phyloP scores from a whole-genome alignment of 2,888 invertebrate genomes.

The Diarsia dahlii region DNA sequence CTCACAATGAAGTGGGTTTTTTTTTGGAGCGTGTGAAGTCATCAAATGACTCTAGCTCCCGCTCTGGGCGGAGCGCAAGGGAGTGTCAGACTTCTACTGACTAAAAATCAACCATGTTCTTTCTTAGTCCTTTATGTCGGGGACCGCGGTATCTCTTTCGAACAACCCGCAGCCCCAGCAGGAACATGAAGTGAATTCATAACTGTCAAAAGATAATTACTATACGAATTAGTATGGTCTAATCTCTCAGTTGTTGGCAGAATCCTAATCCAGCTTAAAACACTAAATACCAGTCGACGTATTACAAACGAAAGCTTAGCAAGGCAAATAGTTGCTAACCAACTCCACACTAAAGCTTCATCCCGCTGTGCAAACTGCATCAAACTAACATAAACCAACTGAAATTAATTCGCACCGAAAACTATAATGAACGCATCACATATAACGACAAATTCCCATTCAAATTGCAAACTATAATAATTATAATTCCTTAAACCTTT shows the following conservation, averaged over 20 bases:
- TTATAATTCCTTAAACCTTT: slow-evolving; percentile 51
- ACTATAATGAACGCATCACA: slow-evolving; percentile 36
- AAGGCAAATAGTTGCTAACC: slow-evolving; percentile 11
- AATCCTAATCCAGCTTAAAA: background rate
- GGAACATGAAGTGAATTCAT: background rate
- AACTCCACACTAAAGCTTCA: slow-evolving; percentile 10
- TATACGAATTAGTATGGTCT: background rate
- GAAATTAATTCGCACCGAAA: slow-evolving; percentile 31
- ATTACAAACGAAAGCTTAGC: background rate
- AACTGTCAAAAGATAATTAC: background rate
- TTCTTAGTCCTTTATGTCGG: no score
- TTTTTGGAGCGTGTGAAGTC: no score
- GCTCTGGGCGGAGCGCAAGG: no score
- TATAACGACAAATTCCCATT: slow-evolving; percentile 40
- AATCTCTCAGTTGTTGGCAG: background rate
- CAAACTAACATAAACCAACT: slow-evolving; percentile 22
- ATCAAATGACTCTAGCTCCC: no score
- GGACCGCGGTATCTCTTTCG: no score
- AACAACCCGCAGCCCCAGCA: no score
- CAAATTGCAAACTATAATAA: slow-evolving; percentile 56
- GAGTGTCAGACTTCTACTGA: no score
- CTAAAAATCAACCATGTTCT: no score
- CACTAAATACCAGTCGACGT: background rate
- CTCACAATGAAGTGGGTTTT: background rate
- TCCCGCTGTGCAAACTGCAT: slow-evolving; percentile 5